Conservation (phyloP, 2,113 vertebrate species). For the Hemicordylus capensis region DNA sequence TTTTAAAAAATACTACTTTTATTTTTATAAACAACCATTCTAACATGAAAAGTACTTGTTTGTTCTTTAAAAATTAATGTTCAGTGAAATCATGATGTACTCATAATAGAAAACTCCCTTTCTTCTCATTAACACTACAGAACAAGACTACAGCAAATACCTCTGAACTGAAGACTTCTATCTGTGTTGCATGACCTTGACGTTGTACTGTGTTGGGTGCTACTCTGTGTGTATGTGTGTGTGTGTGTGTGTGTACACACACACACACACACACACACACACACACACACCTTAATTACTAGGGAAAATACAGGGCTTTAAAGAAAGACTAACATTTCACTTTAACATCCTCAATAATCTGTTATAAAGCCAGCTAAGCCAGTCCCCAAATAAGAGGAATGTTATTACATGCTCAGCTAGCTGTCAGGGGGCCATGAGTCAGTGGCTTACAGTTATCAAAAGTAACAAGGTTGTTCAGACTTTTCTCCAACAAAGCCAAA, state of each 20-base stretch:
- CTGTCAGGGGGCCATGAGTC: conserved; percentile 83
- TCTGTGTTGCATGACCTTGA: conserved; percentile 70
- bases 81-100: conserved; percentile 54
- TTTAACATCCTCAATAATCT: conserved; percentile 84
- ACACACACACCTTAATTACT: conserved; percentile 78
- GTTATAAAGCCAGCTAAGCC: conserved; percentile 84
- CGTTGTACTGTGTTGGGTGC: conserved; percentile 65
- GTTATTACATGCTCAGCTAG: conserved; percentile 84
- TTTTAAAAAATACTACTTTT: background rate
- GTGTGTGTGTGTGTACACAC: conserved; percentile 62
- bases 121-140: conserved; percentile 47
- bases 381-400: conserved; percentile 84
- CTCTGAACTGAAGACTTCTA: conserved; percentile 69
- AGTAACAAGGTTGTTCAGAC: conserved; percentile 85
- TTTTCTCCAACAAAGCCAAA: conserved; percentile 80
- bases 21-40: conserved; percentile 27
- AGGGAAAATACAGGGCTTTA: conserved; percentile 72
- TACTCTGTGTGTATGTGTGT: conserved; percentile 77
- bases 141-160: conserved; percentile 65
- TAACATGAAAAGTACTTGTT: conserved; percentile 33
- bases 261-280: conserved; percentile 3
- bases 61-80: conserved; percentile 34
- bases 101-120: conserved; percentile 27
- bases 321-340: conserved; percentile 84
- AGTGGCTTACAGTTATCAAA: conserved; percentile 85